Evolutionary conservation across 1,140 invertebrate species (phyloP).

Genomic region (Bathynomus jamesi): DNA sequence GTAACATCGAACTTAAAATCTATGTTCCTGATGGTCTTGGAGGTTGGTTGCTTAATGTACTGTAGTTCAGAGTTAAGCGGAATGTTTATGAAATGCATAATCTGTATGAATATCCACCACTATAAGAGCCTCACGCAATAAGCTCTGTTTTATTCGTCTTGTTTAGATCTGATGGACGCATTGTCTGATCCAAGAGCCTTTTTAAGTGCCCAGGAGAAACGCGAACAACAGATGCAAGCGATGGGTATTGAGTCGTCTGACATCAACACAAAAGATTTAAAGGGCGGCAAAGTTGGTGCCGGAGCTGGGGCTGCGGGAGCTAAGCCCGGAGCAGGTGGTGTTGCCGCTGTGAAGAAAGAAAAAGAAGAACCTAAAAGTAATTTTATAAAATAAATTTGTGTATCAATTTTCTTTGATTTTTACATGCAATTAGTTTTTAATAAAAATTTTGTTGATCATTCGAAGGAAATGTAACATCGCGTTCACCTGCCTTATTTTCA

Average conservation of each 20-base stretch:
- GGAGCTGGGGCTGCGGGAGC: conserved; percentile 46
- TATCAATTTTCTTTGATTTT: too few relatives aligned
- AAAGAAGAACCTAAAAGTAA: conserved; percentile 60
- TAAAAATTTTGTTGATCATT: too few relatives aligned
- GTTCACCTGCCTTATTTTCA: too few relatives aligned
- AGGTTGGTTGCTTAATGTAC: conserved; percentile 51
- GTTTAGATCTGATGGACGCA: conserved; percentile 89
- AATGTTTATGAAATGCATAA: too few relatives aligned
- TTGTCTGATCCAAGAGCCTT: conserved; percentile 91
- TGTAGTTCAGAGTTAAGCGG: too few relatives aligned
- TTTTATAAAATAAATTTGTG: too few relatives aligned
- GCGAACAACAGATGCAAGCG: conserved; percentile 83
- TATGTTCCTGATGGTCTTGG: conserved; percentile 99
- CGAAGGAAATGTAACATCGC: too few relatives aligned
- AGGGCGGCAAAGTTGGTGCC: conserved; percentile 46
- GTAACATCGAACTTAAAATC: conserved; percentile 98
- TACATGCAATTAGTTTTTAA: too few relatives aligned
- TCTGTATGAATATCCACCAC: too few relatives aligned
- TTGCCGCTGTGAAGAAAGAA: conserved; percentile 46
- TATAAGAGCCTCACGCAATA: too few relatives aligned
- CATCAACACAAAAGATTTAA: conserved; percentile 44
- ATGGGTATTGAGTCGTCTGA: conserved; percentile 84
- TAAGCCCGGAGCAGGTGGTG: conserved; percentile 49
- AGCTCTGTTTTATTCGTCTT: background rate
- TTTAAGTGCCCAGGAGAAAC: conserved; percentile 76